phyloP scores from a whole-genome alignment of 2,888 invertebrate species.

The Drosophila lacicola region DNA sequence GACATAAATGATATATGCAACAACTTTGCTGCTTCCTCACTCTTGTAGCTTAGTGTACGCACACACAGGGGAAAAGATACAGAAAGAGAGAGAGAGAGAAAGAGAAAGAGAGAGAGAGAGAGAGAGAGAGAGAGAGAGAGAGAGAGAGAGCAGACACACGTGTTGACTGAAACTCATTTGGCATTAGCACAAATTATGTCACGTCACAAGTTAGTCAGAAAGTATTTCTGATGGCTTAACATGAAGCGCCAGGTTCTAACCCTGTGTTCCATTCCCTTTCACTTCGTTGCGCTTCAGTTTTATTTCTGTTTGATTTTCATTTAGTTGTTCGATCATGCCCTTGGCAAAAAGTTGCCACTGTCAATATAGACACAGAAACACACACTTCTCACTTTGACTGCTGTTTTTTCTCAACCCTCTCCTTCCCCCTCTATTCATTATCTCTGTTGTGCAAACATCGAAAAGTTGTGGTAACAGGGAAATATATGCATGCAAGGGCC shows the following conservation, averaged over 20 bases:
- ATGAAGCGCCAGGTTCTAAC: conserved; percentile 39
- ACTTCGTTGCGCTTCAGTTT: conserved; percentile 2
- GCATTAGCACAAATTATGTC: conserved; percentile 77
- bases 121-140: conserved; percentile 5
- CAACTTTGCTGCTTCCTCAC: not conserved
- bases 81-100: conserved; percentile 8
- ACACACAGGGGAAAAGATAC: not conserved
- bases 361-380: conserved; percentile 63
- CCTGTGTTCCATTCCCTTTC: conserved; percentile 27
- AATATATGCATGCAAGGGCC: conserved; percentile 58
- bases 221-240: conserved; percentile 66
- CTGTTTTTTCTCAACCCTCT: not conserved
- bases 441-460: conserved; percentile 31
- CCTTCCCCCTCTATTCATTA: not conserved
- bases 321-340: conserved; percentile 26
- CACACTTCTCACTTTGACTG: conserved; percentile 49
- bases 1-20: not conserved
- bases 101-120: conserved; percentile 8
- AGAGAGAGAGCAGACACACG: conserved; percentile 1
- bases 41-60: conserved; percentile 14
- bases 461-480: conserved; percentile 29
- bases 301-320: conserved; percentile 17
- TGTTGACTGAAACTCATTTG: conserved; percentile 46
- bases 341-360: conserved; percentile 53
- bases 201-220: conserved; percentile 62